Percentiles rank a stretch among this genome's conserved stretches.
phyloP scores from a whole-genome alignment of 2,888 invertebrate species.

The Agrochola lychnidis region DNA sequence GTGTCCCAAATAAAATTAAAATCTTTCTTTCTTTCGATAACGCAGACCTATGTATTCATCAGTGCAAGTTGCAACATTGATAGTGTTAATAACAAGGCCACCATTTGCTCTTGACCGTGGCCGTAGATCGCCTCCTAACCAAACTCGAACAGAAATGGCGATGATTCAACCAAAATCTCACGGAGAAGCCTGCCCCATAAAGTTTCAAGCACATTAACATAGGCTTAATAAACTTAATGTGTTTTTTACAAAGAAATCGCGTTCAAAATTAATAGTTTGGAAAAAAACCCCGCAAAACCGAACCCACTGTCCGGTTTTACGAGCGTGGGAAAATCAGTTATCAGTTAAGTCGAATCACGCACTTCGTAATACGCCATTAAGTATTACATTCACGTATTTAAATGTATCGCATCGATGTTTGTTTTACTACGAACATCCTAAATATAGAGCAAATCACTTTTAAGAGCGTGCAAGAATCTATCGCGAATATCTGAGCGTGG shows the following conservation, averaged over 20 bases:
- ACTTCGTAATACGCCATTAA: constrained; percentile 69
- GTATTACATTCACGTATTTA: constrained; percentile 79
- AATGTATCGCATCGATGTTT: constrained; percentile 85
- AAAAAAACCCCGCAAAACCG: constrained; percentile 67
- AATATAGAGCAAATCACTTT: constrained; percentile 90
- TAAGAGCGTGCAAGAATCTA: constrained; percentile 90
- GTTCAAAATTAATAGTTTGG: constrained; percentile 73
- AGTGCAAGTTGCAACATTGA: background rate
- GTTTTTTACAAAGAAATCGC: constrained; percentile 66
- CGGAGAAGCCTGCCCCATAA: constrained; percentile 41
- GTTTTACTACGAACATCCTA: constrained; percentile 88
- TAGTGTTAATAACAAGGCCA: constrained; percentile 7
- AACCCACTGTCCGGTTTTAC: constrained; percentile 65
- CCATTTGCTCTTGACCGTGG: constrained; percentile 14
- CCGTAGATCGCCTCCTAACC: constrained; percentile 13
- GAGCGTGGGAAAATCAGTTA: constrained; percentile 81
- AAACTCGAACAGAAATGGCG: constrained; percentile 34
- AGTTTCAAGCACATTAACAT: constrained; percentile 56
- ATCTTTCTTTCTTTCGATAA: background rate
- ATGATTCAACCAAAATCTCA: constrained; percentile 60
- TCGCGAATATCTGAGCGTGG: constrained; percentile 86
- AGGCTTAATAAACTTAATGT: constrained; percentile 65
- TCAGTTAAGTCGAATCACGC: constrained; percentile 66
- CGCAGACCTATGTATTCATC: background rate
- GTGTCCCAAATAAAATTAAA: no score